Conservation (phyloP, 2,888 invertebrate genomes). For the Ischnus inquisitorius region DNA sequence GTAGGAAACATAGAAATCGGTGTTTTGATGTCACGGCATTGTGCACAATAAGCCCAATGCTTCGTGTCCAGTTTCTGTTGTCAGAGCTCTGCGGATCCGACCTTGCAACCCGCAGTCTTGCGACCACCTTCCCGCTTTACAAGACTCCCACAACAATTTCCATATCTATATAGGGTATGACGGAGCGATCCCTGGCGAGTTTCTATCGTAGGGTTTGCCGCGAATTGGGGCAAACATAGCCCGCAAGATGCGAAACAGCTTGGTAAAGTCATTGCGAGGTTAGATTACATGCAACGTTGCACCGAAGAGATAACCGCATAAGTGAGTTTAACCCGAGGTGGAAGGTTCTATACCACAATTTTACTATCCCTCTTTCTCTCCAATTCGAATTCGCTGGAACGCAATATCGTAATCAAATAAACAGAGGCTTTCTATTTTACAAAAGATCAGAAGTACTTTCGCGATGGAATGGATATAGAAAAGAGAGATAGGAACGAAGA, state of each 20-base stretch:
- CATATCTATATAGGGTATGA: constrained; percentile 35
- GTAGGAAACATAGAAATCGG: constrained; percentile 12
- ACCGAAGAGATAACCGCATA: constrained; percentile 52
- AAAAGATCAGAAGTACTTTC: not conserved
- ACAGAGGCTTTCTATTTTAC: constrained; percentile 31
- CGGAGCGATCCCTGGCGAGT: constrained; percentile 22
- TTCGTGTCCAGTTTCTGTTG: constrained; percentile 16
- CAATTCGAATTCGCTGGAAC: not conserved
- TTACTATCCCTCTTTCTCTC: not conserved
- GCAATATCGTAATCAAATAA: constrained; percentile 38
- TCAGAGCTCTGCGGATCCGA: constrained; percentile 13
- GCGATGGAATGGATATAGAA: not conserved
- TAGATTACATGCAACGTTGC: constrained; percentile 60
- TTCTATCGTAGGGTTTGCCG: constrained; percentile 31
- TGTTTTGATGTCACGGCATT: not conserved
- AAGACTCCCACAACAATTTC: constrained; percentile 32
- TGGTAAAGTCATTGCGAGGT: constrained; percentile 40
- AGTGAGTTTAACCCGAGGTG: constrained; percentile 18
- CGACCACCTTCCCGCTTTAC: not conserved
- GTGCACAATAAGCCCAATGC: constrained; percentile 6
- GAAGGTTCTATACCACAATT: constrained; percentile 1
- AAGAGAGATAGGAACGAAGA: not conserved
- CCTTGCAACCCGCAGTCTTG: not conserved
- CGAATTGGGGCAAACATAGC: constrained; percentile 53
- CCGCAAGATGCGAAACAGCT: constrained; percentile 48